Evolutionary conservation across 2,797 vertebrate genomes (phyloP), one percentile per base, ranked within the genome.

Genomic region (Crocidura indochinensis): DNA sequence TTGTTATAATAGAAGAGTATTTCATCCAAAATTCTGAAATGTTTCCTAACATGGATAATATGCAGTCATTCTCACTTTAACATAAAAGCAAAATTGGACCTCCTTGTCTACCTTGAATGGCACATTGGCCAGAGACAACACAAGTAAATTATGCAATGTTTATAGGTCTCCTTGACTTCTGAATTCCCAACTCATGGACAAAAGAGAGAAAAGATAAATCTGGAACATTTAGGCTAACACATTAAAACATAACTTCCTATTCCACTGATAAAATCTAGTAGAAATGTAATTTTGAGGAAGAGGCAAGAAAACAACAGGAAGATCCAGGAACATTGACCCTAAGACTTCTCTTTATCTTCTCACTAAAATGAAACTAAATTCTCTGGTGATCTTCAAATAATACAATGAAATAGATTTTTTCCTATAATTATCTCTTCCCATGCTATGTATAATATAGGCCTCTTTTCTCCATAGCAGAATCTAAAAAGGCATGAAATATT

Each of bases 51-150:
- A 62, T 80, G 76, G 77, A 92, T 96, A 64, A 95, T 83, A 93
- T 75, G 49, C 26, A 93, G 47, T 94, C 46, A 95, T 83, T 60
- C 74, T 91, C 49, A n/a, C 53, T 93, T 96, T 90, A 94, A 94
- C 91, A 82, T 94, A 96, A 89, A 71, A 87, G 27, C 67, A 38
- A 83, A 85, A 7, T 1, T 26, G 44, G 12, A 19, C 51, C 0
- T 24, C 83, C 92, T 94, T 94, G 69, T 74, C 93, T 89, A 74
- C 87, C 10, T 87, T 76, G 47, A 80, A 77, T 69, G 91, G 31
- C 60, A 95, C 46, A 51, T 15, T 46, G 92, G 89, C 62, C 64
- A 94, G 15, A 90, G 84, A 92, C 46, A 53, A 91, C 22, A 91
- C 94, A 95, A 96, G 44, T 10, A 85, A 76, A 97, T 27, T 1